Conservation (phyloP, 2,113 vertebrate species). For the Salvelinus sp. region DNA sequence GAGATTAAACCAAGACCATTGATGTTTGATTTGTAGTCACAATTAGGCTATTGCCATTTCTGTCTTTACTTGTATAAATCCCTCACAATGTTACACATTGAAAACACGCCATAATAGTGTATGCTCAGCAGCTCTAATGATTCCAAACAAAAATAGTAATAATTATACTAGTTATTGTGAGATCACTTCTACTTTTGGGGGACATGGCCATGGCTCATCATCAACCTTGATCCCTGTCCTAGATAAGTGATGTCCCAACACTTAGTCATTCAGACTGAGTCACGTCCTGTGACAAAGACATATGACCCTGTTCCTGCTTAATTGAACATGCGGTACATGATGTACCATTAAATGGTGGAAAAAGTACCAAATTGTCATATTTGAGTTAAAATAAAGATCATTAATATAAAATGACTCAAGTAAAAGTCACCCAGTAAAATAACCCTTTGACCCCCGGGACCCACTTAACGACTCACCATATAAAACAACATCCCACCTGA, state of each 20-base stretch:
- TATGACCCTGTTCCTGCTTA: slow-evolving; percentile 33
- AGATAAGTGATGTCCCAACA: slow-evolving; percentile 17
- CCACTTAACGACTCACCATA: slow-evolving; percentile 35
- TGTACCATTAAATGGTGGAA: too few species aligned
- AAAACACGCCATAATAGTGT: neutral
- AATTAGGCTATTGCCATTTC: too few species aligned
- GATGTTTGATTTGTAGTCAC: too few species aligned
- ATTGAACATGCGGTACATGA: slow-evolving; percentile 41
- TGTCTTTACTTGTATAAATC: too few species aligned
- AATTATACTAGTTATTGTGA: slow-evolving; percentile 39
- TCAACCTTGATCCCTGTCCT: neutral
- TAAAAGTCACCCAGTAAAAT: too few species aligned
- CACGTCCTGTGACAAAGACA: neutral
- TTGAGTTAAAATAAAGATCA: too few species aligned
- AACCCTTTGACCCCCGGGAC: slow-evolving; percentile 35
- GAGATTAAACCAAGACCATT: too few species aligned
- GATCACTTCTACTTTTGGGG: slow-evolving; percentile 15
- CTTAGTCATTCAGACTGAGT: slow-evolving; percentile 5
- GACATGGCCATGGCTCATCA: slow-evolving; percentile 6
- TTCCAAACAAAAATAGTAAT: neutral
- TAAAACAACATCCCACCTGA: slow-evolving; percentile 46
- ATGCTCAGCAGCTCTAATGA: too few species aligned
- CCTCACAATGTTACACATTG: neutral
- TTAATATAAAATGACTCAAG: too few species aligned
- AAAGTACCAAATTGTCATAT: too few species aligned